Base-by-base conservation (phyloP, 2,888 invertebrate species). In the Galerucella calmariensis region DNA sequence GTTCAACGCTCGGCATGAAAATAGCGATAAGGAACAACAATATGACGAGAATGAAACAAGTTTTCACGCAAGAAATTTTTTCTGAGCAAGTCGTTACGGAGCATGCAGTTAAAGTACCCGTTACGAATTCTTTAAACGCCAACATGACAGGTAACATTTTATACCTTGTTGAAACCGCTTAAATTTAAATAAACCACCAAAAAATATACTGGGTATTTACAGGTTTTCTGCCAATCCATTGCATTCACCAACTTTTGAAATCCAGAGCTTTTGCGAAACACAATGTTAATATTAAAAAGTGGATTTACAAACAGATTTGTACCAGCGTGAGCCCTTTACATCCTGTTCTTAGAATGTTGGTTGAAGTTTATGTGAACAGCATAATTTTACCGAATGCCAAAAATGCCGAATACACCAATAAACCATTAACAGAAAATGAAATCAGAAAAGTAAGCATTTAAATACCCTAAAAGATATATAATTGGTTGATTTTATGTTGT, bases 71-170 rank as follows among this genome's bases (percentile, higher is more conserved):
- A 84, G 98, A 98, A 86, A 95, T 99, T 79, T 98, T 98, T 85
- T 97, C 97, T 0, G 98, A 98, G 87, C 97, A 98, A 90, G 96
- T 97, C 53, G 97, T 98, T 0, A 97, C 98, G 4, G 92, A 96
- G 0, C 97, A 98, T 88, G 98, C 98, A 0, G 96, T 98, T 0
- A 96, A 97, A 86, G 97, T 99, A 0, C 97, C 98, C 0, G 98
- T 98, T 0, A 99, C 98, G 0, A 92, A 91, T 0, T 94, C 93
- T 83, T 90, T 99, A 24, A 97, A 94, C 87, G 96, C 95, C 53
- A 94, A 94, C 81, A 95, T 97, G 83, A 92, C 94, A 0, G 85
- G 81, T 82, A 74, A 24, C 4, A 16, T 61, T 41, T 41, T 41
- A 41, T 41, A 9, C 35, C 1, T 41, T 41, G 8, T 41, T 8